A percentile compares a stretch with the other conserved stretches of the same genome.
phyloP scores from a whole-genome alignment of 2,113 vertebrate genomes.

The Heterocephalus glaber region DNA sequence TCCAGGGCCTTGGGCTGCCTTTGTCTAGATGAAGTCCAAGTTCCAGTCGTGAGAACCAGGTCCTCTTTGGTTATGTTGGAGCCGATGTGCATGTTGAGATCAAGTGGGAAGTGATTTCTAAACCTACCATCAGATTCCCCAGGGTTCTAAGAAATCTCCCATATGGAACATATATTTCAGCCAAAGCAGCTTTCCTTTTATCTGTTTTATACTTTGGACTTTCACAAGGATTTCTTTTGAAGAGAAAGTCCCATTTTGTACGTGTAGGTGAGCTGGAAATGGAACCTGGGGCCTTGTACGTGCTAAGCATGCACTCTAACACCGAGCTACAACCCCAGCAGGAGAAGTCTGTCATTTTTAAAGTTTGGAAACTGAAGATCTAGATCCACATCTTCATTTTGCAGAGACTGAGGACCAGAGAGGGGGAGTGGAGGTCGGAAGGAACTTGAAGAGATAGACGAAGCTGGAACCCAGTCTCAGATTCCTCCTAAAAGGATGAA shows the following conservation, averaged over 20 bases:
- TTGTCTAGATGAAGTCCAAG: neutral
- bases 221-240: neutral
- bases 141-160: neutral
- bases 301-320: neutral
- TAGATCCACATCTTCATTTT: neutral
- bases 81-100: neutral
- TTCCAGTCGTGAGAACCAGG: neutral
- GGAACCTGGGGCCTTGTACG: neutral
- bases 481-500: neutral
- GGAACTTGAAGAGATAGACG: neutral
- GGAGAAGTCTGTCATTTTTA: neutral
- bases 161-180: neutral
- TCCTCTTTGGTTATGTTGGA: neutral
- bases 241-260: neutral
- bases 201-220: neutral
- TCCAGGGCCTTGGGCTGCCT: neutral
- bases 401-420: neutral
- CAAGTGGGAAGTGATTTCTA: neutral
- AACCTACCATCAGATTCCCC: neutral
- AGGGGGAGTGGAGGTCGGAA: neutral
- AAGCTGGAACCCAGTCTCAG: too few species aligned
- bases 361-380: neutral
- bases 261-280: neutral
- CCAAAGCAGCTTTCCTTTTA: neutral
- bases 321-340: neutral